Evolutionary conservation across 2,797 vertebrate genomes (phyloP).

Genomic region (Acipenser ruthenus): DNA sequence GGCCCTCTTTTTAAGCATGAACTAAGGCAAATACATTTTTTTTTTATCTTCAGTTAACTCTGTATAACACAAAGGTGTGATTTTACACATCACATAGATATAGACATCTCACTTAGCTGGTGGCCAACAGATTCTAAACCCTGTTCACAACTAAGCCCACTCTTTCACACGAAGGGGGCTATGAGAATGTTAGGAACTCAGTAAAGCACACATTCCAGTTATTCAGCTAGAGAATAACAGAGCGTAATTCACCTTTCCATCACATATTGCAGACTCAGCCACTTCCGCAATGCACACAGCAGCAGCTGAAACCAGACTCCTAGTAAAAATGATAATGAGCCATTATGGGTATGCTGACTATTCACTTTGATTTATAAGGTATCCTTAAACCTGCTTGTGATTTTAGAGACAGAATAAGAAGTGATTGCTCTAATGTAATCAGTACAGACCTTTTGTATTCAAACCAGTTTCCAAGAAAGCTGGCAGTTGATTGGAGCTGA

Average conservation of each 20-base stretch:
- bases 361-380: background rate
- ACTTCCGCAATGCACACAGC: background rate
- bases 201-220: background rate
- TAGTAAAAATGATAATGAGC: background rate
- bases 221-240: background rate
- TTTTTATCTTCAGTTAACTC: background rate
- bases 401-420: conserved; percentile 7
- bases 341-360: background rate
- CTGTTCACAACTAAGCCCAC: background rate
- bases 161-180: background rate
- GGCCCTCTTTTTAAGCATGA: too few relatives aligned
- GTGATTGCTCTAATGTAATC: conserved; percentile 25
- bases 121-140: background rate
- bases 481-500: conserved; percentile 29
- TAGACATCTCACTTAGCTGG: background rate
- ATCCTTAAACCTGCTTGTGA: background rate
- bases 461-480: conserved; percentile 25
- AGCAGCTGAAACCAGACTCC: background rate
- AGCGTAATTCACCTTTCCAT: background rate
- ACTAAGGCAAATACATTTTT: background rate
- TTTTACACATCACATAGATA: background rate
- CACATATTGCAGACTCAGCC: background rate
- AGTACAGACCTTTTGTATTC: conserved; percentile 37
- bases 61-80: background rate
- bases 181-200: background rate